Evolutionary conservation across 2,888 invertebrate genomes (phyloP), one percentile per base, ranked within the genome.

Genomic region (Argyra leucocephala): DNA sequence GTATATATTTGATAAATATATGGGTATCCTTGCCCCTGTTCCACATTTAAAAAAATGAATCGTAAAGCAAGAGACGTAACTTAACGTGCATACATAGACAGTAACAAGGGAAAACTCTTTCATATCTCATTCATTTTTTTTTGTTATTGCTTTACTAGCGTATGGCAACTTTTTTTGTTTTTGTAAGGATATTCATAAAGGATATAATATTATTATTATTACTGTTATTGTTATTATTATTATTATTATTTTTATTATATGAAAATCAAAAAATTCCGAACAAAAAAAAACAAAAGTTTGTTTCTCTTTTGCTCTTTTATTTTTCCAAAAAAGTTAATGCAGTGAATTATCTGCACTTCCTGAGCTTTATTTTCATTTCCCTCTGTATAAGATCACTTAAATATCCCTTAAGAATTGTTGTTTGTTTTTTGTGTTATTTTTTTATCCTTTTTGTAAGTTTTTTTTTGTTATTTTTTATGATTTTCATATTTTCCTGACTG

Each of bases 261-360:
- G n/a, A n/a, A n/a, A n/a, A n/a, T n/a, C n/a, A n/a, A n/a, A n/a
- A n/a, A n/a, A n/a, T n/a, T n/a, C n/a, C n/a, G n/a, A n/a, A n/a
- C 7, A 31, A 31, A 31, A 31, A 31, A 31, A 31, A 31, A 31
- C 12, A 6, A 31, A 31, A 31, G 9, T 12, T 48, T 48, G 10
- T 31, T 31, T 31, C 6, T 48, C 48, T 18, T 48, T 48, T 15
- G n/a, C n/a, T n/a, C n/a, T 15, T 15, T 48, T 48, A 1, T 48
- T 48, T 3, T 18, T 48, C 48, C 48, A 48, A 48, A 48, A 48
- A 48, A 48, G 48, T 48, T 48, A 48, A 48, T 48, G 48, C 48
- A 48, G 48, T 48, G 48, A 48, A 48, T 48, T 48, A 48, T 48
- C 48, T 48, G 48, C 48, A 48, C 48, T 48, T 48, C 48, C 48